phyloP scores from a whole-genome alignment of 2,113 vertebrate species.

The Gavia stellata region DNA sequence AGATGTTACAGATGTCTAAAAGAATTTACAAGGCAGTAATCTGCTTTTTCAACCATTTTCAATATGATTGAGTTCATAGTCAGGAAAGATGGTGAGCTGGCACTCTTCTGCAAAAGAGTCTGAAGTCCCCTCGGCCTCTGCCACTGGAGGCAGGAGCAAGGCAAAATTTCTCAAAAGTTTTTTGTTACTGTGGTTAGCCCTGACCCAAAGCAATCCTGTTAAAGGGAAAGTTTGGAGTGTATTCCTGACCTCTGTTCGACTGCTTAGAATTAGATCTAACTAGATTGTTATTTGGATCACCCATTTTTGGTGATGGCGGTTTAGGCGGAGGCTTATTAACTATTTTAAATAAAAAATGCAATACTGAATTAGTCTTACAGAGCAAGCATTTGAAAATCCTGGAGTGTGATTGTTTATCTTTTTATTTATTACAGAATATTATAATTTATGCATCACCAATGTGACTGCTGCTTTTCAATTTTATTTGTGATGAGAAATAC shows the following conservation, averaged over 20 bases:
- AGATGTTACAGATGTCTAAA: neutral
- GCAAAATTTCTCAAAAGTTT: accelerated
- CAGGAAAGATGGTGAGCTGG: neutral
- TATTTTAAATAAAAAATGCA: accelerated
- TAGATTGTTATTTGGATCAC: neutral
- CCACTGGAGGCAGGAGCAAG: neutral
- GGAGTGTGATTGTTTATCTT: neutral
- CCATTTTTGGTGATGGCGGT: neutral
- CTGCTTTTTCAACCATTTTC: neutral
- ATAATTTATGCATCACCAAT: neutral
- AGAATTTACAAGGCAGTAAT: neutral
- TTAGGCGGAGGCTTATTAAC: neutral
- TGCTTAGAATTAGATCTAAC: neutral
- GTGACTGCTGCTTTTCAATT: neutral
- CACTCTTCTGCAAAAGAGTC: neutral
- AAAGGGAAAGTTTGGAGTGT: neutral
- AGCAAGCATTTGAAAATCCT: neutral
- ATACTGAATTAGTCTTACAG: neutral
- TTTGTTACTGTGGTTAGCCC: neutral
- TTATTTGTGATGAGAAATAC: neutral
- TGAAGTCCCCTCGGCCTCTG: neutral
- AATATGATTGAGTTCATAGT: neutral
- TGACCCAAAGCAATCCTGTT: neutral
- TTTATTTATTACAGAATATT: neutral
- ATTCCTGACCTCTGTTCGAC: neutral